Percentiles rank a stretch among this genome's conserved stretches.
These are phyloP conservation scores for Meliscaeva auricollis DNA, from an alignment of 2,888 invertebrate species.

Conservation along the genomic window DNA sequence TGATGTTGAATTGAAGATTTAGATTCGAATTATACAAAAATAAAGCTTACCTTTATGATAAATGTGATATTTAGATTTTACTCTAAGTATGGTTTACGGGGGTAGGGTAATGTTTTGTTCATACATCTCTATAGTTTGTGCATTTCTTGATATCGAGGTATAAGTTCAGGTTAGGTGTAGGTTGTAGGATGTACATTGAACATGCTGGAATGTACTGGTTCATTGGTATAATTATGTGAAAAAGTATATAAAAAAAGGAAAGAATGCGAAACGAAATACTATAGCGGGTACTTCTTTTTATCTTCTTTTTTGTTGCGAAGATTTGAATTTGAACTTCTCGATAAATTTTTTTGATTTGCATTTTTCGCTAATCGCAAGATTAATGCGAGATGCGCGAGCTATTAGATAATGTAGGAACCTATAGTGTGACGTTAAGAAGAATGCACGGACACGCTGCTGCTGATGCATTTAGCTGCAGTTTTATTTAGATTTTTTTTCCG, in stretches of 20 bases:
- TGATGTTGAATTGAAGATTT: conserved; percentile 35
- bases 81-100: not conserved
- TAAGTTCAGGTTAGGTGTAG: conserved; percentile 28
- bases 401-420: not conserved
- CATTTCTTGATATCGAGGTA: conserved; percentile 20
- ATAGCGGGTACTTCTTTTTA: conserved; percentile 23
- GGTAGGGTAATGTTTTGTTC: not conserved
- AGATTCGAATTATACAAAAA: conserved; percentile 27
- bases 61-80: conserved; percentile 45
- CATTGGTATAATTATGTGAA: conserved; percentile 26
- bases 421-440: conserved; percentile 18
- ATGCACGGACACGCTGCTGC: not conserved
- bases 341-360: conserved; percentile 36
- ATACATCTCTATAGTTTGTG: not conserved
- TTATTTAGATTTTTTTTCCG: conserved; percentile 32
- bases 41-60: conserved; percentile 37
- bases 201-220: conserved; percentile 17
- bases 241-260: not conserved
- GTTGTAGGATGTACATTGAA: not conserved
- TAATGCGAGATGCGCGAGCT: conserved; percentile 31
- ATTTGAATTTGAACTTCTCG: conserved; percentile 42
- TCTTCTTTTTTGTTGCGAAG: not conserved
- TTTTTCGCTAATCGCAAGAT: conserved; percentile 14
- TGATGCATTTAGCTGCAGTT: conserved; percentile 7
- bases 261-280: conserved; percentile 7